These are phyloP conservation scores for Erebia epiphron DNA, from an alignment of 2,888 invertebrate genomes.

Conservation along the genomic window DNA sequence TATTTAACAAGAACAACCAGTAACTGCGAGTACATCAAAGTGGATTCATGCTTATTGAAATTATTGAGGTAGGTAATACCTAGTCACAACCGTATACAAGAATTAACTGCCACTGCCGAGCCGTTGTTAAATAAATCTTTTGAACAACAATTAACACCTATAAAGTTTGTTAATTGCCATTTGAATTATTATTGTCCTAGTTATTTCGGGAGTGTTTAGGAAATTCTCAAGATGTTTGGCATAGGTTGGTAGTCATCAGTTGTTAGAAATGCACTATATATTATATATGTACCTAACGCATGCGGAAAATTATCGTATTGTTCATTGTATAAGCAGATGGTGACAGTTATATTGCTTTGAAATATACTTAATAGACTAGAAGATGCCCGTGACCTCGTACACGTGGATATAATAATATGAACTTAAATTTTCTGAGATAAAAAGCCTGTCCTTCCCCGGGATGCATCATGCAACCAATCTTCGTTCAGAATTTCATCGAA, in stretches of 20 bases:
- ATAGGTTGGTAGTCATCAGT: constrained; percentile 14
- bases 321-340: not conserved
- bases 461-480: no score
- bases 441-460: no score
- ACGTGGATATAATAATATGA: no score
- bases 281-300: not conserved
- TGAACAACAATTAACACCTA: constrained; percentile 24
- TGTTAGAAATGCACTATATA: constrained; percentile 12
- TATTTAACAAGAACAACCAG: no score
- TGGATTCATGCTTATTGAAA: no score
- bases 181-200: constrained; percentile 24
- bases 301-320: constrained; percentile 3
- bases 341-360: not conserved
- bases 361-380: constrained; percentile 4
- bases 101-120: not conserved
- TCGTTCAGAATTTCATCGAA: no score
- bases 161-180: constrained; percentile 26
- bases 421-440: no score
- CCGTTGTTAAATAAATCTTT: not conserved
- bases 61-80: no score
- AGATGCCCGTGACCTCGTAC: no score
- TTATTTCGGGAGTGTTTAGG: constrained; percentile 36
- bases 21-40: no score
- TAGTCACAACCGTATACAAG: not conserved
- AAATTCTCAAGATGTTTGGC: constrained; percentile 29